Evolutionary conservation across 2,888 invertebrate species (phyloP), one percentile per base, ranked within the genome.

Genomic region (Meiosimyza decipiens): DNA sequence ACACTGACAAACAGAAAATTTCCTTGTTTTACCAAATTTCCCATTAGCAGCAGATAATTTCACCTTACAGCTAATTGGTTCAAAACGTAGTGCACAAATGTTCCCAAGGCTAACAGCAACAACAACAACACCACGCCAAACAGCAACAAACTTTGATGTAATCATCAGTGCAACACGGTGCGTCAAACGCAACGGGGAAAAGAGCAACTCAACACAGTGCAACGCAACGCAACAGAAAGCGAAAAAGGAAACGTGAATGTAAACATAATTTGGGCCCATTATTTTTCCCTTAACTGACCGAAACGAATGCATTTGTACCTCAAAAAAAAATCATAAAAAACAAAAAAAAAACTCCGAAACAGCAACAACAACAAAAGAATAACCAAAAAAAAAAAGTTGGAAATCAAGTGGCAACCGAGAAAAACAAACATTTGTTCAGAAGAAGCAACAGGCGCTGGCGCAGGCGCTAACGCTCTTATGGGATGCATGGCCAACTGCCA

Each of bases 1-100:
- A 82, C 80, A 80, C 81, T 82, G 81, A 82, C 81, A 82, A 82
- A 82, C 81, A 82, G 79, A 82, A 82, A 81, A 81, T 82, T 82
- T 81, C 60, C 50, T 22, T 50, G n/a, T 22, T 51, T 60, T 69
- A 69, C 51, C 50, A 62, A 40, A 51, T 52, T 70, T 28, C 62
- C 69, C 69, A 70, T 70, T 70, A 70, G 69, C 69, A 62, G 52
- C 16, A 70, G 69, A 70, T 70, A 70, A 70, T 70, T 70, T 70
- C 62, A 70, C 69, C 60, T 70, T 70, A 52, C 47, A 52, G 52
- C 62, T 70, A 70, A 70, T 70, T 70, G 69, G 62, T 70, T 22
- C 51, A 28, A 57, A 9, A 12, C 59, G 18, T 49, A 50, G 12
- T 15, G 62, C n/a, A n/a, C 40, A n/a, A 16, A 15, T 13, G 55